phyloP scores from a whole-genome alignment of 2,113 vertebrate species.

The Pavo muticus region DNA sequence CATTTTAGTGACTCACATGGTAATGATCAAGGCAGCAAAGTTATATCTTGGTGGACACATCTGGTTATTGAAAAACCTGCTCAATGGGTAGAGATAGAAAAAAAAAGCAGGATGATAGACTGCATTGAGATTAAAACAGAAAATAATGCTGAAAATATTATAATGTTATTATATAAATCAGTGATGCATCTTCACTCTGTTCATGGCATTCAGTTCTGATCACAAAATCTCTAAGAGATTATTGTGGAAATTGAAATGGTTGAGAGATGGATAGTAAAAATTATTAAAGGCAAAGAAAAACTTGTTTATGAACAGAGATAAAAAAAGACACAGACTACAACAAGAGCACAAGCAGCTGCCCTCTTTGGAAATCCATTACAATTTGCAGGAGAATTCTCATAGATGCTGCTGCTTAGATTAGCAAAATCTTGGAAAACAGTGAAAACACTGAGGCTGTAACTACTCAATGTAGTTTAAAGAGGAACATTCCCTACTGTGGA shows the following conservation, averaged over 20 bases:
- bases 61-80: constrained; percentile 14
- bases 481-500: background rate
- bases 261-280: background rate
- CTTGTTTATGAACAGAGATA: background rate
- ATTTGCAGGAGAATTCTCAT: background rate
- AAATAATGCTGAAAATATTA: constrained; percentile 19
- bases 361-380: background rate
- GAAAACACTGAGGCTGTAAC: background rate
- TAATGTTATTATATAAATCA: background rate
- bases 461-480: background rate
- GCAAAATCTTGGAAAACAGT: background rate
- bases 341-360: background rate
- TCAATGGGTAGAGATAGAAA: background rate
- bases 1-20: background rate
- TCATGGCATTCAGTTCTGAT: background rate
- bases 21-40: background rate
- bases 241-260: background rate
- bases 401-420: background rate
- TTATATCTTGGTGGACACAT: background rate
- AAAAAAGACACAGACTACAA: background rate
- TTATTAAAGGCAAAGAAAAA: constrained; percentile 25
- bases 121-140: background rate
- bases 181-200: background rate
- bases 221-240: constrained; percentile 9
- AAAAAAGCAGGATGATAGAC: background rate